These are phyloP conservation scores for Eupelmus urozonus DNA, from an alignment of 2,888 invertebrate species.

Conservation along the genomic window DNA sequence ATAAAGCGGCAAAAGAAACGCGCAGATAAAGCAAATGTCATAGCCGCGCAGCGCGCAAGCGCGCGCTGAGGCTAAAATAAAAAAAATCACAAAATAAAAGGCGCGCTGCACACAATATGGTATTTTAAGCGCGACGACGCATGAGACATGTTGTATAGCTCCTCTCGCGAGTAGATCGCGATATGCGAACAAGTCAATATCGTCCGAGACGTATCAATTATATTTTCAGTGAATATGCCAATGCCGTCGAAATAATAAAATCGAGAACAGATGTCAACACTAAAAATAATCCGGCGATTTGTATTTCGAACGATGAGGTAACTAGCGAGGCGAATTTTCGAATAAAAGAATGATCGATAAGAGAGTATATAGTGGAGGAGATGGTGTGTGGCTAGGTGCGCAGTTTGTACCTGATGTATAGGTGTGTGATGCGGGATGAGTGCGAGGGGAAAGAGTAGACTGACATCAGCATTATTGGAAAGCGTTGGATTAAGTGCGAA, in stretches of 20 bases:
- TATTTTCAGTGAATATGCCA: neutral
- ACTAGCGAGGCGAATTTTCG: neutral
- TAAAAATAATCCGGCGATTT: constrained; percentile 22
- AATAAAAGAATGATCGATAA: constrained; percentile 30
- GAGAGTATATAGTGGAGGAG: neutral
- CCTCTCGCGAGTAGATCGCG: too few species aligned
- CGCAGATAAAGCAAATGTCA: too few species aligned
- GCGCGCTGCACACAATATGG: neutral
- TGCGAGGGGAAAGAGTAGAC: neutral
- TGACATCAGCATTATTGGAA: constrained; percentile 11
- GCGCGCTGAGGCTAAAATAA: too few species aligned
- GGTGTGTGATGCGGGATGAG: neutral
- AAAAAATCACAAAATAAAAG: too few species aligned
- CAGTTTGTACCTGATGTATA: too few species aligned
- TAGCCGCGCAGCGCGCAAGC: too few species aligned
- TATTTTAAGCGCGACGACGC: neutral
- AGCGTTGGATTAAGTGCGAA: neutral
- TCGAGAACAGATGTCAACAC: neutral
- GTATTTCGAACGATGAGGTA: constrained; percentile 33
- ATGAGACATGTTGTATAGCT: too few species aligned
- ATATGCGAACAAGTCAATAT: too few species aligned
- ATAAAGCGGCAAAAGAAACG: too few species aligned
- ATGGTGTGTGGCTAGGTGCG: too few species aligned
- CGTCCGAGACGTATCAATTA: constrained; percentile 17
- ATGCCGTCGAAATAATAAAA: constrained; percentile 31